Evolutionary conservation across 2,888 invertebrate genomes (phyloP), one percentile per base, ranked within the genome.

Genomic region (Aleiodes alternator): DNA sequence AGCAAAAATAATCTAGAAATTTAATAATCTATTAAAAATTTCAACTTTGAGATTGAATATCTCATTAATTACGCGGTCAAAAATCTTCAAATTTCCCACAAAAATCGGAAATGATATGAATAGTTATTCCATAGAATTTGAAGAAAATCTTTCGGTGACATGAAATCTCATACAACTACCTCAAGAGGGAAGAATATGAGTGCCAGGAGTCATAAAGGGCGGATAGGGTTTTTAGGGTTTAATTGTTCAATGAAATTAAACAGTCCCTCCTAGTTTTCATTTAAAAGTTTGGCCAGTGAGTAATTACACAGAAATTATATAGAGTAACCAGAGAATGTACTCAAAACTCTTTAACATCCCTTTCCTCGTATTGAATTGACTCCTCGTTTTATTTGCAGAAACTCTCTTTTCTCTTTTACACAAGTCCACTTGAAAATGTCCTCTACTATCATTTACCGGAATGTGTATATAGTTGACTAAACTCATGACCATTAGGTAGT

Each of bases 161-260:
- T 23, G 23, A 23, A 23, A 23, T 23, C 23, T 23, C 23, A 23
- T 23, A 23, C 23, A 23, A 23, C 23, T 23, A 23, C 2, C 23
- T 23, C 23, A 73, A 48, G 51, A 75, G 73, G 68, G 23, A 66
- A 66, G 55, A 48, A 55, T 48, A 55, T 56, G 11, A 68, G 57
- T 70, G 64, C 51, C 34, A 12, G 12, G 12, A 29, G 31, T 11
- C 14, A 48, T 11, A 82, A 78, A 79, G 75, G 78, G 80, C 84
- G 83, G 87, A 86, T 86, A 87, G 85, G 83, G n/a, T n/a, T n/a
- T 82, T 68, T 80, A 78, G 23, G 23, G 81, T 84, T 86, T 88
- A 88, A 88, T 87, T 86, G 85, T 83, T 84, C 84, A 87, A 87
- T 85, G 83, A 86, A 88, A 87, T 88, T 86, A 87, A 88, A 85